Percentiles rank a stretch among this genome's conserved stretches.
These are phyloP conservation scores for Cotesia congregata DNA, from an alignment of 2,888 invertebrate genomes.

Conservation along the genomic window DNA sequence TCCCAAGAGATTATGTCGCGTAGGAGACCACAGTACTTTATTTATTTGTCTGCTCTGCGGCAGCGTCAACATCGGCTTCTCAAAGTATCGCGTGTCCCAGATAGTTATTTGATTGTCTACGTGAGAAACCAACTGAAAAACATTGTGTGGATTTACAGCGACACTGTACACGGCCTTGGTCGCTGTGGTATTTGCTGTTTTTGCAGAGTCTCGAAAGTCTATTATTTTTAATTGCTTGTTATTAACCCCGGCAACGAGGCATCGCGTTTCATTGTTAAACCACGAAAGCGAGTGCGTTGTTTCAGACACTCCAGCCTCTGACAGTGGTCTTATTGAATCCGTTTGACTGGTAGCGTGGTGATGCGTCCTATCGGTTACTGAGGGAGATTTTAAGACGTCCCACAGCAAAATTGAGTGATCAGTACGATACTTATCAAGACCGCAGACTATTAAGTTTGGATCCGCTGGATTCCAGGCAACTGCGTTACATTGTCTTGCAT, in stretches of 20 bases:
- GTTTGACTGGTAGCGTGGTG: conserved; percentile 68
- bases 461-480: conserved; percentile 91
- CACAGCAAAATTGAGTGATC: conserved; percentile 92
- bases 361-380: conserved; percentile 55
- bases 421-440: conserved; percentile 89
- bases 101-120: conserved; percentile 85
- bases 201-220: conserved; percentile 87
- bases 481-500: conserved; percentile 87
- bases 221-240: conserved; percentile 89
- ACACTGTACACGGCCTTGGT: conserved; percentile 90
- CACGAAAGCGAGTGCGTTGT: conserved; percentile 88
- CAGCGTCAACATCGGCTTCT: conserved; percentile 84
- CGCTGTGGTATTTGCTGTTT: conserved; percentile 77
- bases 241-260: conserved; percentile 91
- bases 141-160: conserved; percentile 82
- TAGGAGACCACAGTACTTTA: conserved; percentile 91
- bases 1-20: conserved; percentile 85
- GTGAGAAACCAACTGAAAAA: conserved; percentile 87
- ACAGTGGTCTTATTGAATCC: conserved; percentile 75
- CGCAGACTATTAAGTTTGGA: conserved; percentile 85
- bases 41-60: conserved; percentile 79
- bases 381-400: conserved; percentile 78
- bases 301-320: conserved; percentile 88
- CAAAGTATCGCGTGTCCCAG: conserved; percentile 91
- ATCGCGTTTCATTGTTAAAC: conserved; percentile 81